Conservation (phyloP, 1,140 invertebrate species). For the Goniozus legneri region DNA sequence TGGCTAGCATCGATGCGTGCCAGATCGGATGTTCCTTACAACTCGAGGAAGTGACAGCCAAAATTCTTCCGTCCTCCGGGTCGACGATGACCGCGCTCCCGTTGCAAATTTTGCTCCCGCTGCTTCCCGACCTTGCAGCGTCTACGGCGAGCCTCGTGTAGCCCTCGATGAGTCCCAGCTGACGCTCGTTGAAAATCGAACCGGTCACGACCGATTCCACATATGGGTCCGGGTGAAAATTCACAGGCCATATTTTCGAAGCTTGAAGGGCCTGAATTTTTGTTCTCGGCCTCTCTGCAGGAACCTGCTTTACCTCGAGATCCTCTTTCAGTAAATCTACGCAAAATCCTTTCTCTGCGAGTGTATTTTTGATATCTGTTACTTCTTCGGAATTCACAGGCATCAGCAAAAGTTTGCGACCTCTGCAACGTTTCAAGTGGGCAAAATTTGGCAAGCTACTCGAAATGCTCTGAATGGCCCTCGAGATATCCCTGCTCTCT, state of each 20-base stretch:
- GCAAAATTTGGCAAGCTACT: slow-evolving; percentile 59
- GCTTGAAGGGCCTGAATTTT: slow-evolving; percentile 65
- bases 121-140: slow-evolving; percentile 46
- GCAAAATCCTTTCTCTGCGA: slow-evolving; percentile 55
- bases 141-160: slow-evolving; percentile 64
- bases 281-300: slow-evolving; percentile 60
- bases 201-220: slow-evolving; percentile 64
- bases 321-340: slow-evolving; percentile 54
- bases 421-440: slow-evolving; percentile 73
- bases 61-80: slow-evolving; percentile 59
- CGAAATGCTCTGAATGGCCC: slow-evolving; percentile 59
- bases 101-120: slow-evolving; percentile 38
- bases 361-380: slow-evolving; percentile 47
- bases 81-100: slow-evolving; percentile 67
- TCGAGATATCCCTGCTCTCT: slow-evolving; percentile 63
- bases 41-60: slow-evolving; percentile 65
- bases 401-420: slow-evolving; percentile 61
- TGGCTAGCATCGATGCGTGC: slow-evolving; percentile 81
- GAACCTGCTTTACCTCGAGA: slow-evolving; percentile 60
- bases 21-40: slow-evolving; percentile 68
- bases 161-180: slow-evolving; percentile 59
- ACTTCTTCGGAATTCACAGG: slow-evolving; percentile 24
- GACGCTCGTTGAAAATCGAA: slow-evolving; percentile 60
- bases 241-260: slow-evolving; percentile 73
- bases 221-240: slow-evolving; percentile 76